A percentile compares a stretch with the other conserved stretches of the same genome.
Evolutionary conservation across 2,888 invertebrate genomes (phyloP).

Genomic region (Ptychoptera contaminata): DNA sequence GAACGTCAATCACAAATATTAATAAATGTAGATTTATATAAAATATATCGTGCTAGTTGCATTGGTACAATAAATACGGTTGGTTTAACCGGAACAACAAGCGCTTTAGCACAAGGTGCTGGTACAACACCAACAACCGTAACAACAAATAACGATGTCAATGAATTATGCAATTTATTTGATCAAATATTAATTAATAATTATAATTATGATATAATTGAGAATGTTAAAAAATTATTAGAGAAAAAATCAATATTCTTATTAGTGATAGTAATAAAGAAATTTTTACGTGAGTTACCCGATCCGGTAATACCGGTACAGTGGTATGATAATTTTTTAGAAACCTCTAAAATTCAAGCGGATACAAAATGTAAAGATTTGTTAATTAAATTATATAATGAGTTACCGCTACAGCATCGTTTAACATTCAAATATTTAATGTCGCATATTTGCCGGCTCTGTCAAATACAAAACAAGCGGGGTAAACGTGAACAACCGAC

Average conservation of each 20-base stretch:
- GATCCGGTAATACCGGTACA: constrained; percentile 61
- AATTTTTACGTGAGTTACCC: constrained; percentile 54
- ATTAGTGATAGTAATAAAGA: constrained; percentile 40
- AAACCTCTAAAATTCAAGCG: constrained; percentile 26
- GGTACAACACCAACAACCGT: too few relatives aligned
- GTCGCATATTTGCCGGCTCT: constrained; percentile 55
- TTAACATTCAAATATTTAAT: constrained; percentile 46
- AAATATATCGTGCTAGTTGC: constrained; percentile 35
- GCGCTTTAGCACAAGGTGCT: too few relatives aligned
- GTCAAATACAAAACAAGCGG: constrained; percentile 46
- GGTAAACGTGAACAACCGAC: constrained; percentile 49
- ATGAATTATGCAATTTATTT: neutral
- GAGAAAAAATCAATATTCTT: constrained; percentile 17
- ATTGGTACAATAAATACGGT: neutral
- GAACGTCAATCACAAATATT: constrained; percentile 38
- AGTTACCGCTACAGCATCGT: constrained; percentile 47
- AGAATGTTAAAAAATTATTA: constrained; percentile 37
- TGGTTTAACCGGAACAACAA: too few relatives aligned
- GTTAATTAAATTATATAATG: constrained; percentile 37
- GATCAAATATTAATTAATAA: constrained; percentile 19
- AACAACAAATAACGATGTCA: neutral
- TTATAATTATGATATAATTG: constrained; percentile 30
- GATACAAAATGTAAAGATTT: constrained; percentile 37
- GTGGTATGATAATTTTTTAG: constrained; percentile 55
- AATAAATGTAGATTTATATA: constrained; percentile 41